phyloP scores from a whole-genome alignment of 2,888 invertebrate species.

The Lochmaea crataegi region DNA sequence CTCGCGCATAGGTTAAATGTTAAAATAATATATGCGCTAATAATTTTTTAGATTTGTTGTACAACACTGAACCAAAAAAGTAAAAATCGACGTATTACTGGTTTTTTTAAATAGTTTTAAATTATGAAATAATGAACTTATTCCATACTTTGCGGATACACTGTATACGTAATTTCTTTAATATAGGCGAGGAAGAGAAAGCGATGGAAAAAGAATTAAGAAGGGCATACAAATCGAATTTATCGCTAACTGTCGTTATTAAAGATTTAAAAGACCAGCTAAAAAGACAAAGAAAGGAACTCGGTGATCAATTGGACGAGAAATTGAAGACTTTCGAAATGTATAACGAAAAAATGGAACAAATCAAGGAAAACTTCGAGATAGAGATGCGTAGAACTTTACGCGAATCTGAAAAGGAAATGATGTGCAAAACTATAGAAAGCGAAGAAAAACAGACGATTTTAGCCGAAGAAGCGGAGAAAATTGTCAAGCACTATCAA shows the following conservation, averaged over 20 bases:
- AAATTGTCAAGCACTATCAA: slow-evolving; percentile 65
- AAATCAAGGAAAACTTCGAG: slow-evolving; percentile 49
- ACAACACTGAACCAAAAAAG: no score
- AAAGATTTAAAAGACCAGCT: slow-evolving; percentile 51
- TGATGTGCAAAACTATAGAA: slow-evolving; percentile 67
- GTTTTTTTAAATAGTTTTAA: no score
- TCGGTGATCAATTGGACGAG: slow-evolving; percentile 51
- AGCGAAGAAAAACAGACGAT: slow-evolving; percentile 67
- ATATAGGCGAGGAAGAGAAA: slow-evolving; percentile 43
- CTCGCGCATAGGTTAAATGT: no score
- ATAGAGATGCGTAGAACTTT: slow-evolving; percentile 48
- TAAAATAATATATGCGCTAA: no score
- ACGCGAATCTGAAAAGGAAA: slow-evolving; percentile 59
- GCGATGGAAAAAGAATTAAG: slow-evolving; percentile 50
- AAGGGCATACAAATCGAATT: slow-evolving; percentile 50
- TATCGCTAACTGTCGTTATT: slow-evolving; percentile 44
- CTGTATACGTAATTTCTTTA: neutral
- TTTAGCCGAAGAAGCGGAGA: slow-evolving; percentile 67
- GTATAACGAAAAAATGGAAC: slow-evolving; percentile 50
- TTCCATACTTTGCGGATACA: neutral
- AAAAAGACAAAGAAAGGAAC: slow-evolving; percentile 51
- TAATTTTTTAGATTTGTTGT: no score
- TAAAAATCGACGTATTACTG: no score
- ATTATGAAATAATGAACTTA: no score
- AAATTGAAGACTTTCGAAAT: slow-evolving; percentile 49